These are phyloP conservation scores for Agrypnia vestita DNA, from an alignment of 1,140 invertebrate species.

Conservation along the genomic window DNA sequence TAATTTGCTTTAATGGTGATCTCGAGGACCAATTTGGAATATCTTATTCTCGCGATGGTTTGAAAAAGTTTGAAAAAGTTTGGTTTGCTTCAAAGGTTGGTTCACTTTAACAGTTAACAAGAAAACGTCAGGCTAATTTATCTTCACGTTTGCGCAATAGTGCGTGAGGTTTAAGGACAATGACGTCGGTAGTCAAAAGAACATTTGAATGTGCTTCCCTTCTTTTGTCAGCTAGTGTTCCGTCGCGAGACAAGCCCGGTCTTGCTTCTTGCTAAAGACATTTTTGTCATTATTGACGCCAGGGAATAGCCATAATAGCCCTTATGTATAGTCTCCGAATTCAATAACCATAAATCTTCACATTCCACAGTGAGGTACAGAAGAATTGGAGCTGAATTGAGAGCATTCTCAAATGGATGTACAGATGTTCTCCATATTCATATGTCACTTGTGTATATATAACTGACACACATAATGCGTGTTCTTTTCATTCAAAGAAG, in stretches of 20 bases:
- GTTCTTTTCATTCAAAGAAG: not conserved
- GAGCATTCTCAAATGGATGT: constrained; percentile 7
- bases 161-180: constrained; percentile 26
- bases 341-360: constrained; percentile 41
- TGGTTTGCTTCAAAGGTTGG: not conserved
- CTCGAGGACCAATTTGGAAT: too few species aligned
- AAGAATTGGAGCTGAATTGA: constrained; percentile 28
- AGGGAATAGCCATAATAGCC: constrained; percentile 34
- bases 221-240: constrained; percentile 26
- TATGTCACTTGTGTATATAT: constrained; percentile 28
- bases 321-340: constrained; percentile 34
- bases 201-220: constrained; percentile 22
- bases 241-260: not conserved
- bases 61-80: too few species aligned
- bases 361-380: not conserved
- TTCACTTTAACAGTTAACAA: not conserved
- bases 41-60: too few species aligned
- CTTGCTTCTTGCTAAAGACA: constrained; percentile 23
- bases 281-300: constrained; percentile 30
- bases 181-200: not conserved
- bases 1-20: too few species aligned
- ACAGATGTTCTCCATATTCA: constrained; percentile 33
- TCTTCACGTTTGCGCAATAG: constrained; percentile 37
- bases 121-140: constrained; percentile 11
- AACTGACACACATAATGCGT: not conserved